Percentiles rank a stretch among this genome's conserved stretches.
These are phyloP conservation scores for Rhynchophorus ferrugineus DNA, from an alignment of 1,140 invertebrate genomes.

Conservation along the genomic window DNA sequence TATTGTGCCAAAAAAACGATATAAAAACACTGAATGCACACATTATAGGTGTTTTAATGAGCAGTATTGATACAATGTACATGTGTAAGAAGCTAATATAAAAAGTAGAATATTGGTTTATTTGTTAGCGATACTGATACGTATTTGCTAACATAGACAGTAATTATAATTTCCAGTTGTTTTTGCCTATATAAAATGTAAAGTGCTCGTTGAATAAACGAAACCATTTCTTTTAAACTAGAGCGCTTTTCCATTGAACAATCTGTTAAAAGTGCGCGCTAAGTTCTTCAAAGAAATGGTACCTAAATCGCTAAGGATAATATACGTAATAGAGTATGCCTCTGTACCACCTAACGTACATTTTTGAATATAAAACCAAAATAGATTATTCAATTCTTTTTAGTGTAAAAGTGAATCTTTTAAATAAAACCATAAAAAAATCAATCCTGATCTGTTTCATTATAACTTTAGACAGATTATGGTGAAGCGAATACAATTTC, in stretches of 20 bases:
- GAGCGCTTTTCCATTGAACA: background rate
- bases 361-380: background rate
- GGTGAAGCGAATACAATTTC: too few species aligned
- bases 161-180: too few species aligned
- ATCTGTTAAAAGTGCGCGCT: background rate
- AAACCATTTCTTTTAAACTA: background rate
- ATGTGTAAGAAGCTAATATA: background rate
- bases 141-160: too few species aligned
- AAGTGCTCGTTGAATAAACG: background rate
- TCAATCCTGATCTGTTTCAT: background rate
- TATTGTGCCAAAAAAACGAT: slow-evolving; percentile 24
- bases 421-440: background rate
- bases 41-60: background rate
- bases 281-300: background rate
- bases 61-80: background rate
- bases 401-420: background rate
- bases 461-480: background rate
- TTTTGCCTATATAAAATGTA: background rate
- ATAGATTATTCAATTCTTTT: background rate
- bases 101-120: background rate
- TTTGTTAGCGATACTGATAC: too few species aligned
- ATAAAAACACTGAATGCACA: slow-evolving; percentile 11
- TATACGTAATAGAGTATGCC: background rate
- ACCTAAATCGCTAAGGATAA: background rate
- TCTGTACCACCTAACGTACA: background rate